Evolutionary conservation across 1,140 invertebrate genomes (phyloP).

Genomic region (Drosophila varians): DNA sequence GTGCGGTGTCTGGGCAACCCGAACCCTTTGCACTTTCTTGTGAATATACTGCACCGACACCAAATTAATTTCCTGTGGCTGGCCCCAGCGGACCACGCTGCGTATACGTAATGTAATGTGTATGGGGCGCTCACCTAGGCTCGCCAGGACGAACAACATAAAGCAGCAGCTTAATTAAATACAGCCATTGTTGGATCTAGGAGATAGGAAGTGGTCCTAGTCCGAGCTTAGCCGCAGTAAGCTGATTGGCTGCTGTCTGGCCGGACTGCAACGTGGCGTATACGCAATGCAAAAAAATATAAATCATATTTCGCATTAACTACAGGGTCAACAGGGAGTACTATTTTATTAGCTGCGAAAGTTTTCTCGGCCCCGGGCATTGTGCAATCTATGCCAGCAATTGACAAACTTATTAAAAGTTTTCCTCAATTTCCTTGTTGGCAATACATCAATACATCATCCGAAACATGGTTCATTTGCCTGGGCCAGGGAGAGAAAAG

Average conservation of each 20-base stretch:
- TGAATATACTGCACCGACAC: constrained; percentile 70
- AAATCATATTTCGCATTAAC: constrained; percentile 52
- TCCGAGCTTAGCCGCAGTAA: constrained; percentile 64
- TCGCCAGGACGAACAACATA: constrained; percentile 30
- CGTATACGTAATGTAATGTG: constrained; percentile 73
- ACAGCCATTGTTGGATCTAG: constrained; percentile 61
- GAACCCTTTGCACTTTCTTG: constrained; percentile 3
- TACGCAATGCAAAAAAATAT: constrained; percentile 32
- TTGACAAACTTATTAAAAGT: constrained; percentile 75
- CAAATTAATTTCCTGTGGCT: constrained; percentile 77
- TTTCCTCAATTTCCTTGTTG: constrained; percentile 33
- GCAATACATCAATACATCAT: constrained; percentile 65
- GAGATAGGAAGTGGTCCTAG: constrained; percentile 16
- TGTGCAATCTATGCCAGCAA: constrained; percentile 42
- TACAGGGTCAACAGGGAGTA: constrained; percentile 43
- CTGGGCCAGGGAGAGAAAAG: constrained; percentile 32
- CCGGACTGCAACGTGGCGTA: constrained; percentile 48
- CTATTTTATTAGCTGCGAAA: constrained; percentile 56
- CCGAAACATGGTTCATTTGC: constrained; percentile 69
- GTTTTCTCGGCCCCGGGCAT: neutral
- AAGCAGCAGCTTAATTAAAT: constrained; percentile 72
- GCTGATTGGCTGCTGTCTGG: constrained; percentile 55
- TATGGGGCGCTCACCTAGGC: constrained; percentile 37
- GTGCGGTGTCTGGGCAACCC: constrained; percentile 44
- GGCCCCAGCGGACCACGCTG: constrained; percentile 46